Evolutionary conservation across 1,140 invertebrate genomes (phyloP).

Genomic region (Druon quercuslanigerum): DNA sequence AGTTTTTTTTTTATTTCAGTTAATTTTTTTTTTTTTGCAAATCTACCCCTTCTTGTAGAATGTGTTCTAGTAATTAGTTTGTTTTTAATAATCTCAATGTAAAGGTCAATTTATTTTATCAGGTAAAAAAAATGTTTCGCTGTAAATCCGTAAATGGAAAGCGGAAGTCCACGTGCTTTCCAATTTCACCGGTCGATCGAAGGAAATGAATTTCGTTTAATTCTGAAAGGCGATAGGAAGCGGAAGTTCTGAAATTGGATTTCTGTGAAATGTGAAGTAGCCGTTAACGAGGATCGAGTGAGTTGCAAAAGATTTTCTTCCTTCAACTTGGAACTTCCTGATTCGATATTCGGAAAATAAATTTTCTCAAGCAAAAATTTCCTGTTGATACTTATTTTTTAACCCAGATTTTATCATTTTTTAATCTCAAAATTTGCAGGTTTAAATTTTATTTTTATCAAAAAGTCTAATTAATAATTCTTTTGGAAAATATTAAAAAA

Average conservation of each 20-base stretch:
- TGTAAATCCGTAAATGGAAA: constrained; percentile 19
- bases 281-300: neutral
- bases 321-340: neutral
- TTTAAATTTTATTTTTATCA: too few species aligned
- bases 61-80: neutral
- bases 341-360: neutral
- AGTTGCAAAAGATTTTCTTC: constrained; percentile 22
- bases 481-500: too few species aligned
- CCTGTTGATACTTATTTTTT: too few species aligned
- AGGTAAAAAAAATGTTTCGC: neutral
- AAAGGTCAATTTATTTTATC: neutral
- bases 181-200: constrained; percentile 5
- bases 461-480: too few species aligned
- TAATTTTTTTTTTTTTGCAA: neutral
- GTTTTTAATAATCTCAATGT: neutral
- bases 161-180: constrained; percentile 8
- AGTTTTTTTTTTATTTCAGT: too few species aligned
- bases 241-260: constrained; percentile 10
- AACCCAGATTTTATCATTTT: too few species aligned
- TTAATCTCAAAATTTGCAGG: too few species aligned
- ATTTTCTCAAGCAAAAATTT: too few species aligned
- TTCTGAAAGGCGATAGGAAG: constrained; percentile 9
- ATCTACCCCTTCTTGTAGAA: neutral
- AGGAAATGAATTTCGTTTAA: constrained; percentile 27
- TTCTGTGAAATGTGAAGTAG: constrained; percentile 26